A percentile compares a stretch with the other conserved stretches of the same genome.
These are phyloP conservation scores for Melanotaenia boesemani DNA, from an alignment of 2,797 vertebrate species.

Conservation along the genomic window DNA sequence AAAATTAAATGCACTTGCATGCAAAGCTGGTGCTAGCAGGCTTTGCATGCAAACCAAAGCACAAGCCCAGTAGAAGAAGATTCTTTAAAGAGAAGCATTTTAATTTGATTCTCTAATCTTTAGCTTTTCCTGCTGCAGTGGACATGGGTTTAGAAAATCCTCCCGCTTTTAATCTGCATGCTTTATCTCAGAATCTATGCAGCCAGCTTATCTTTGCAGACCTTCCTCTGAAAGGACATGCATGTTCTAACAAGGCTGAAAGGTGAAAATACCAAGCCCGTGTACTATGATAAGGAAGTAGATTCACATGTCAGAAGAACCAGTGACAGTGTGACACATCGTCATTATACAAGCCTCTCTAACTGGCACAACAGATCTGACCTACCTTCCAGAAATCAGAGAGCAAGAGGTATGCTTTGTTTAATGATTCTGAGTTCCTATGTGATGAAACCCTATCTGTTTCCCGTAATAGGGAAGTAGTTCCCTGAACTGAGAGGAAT, in stretches of 20 bases:
- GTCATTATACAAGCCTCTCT: conserved; percentile 50
- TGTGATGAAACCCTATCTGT: conserved; percentile 73
- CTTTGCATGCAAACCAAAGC: conserved; percentile 38
- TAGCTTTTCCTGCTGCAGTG: conserved; percentile 34
- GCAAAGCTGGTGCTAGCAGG: conserved; percentile 30
- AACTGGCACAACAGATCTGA: conserved; percentile 40
- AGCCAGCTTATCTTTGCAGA: conserved; percentile 60
- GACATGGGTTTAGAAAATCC: conserved; percentile 62
- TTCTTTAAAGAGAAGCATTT: conserved; percentile 34
- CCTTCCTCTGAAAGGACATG: conserved; percentile 55
- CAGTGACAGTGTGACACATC: conserved; percentile 60
- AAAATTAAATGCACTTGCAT: conserved; percentile 42
- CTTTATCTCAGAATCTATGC: conserved; percentile 73
- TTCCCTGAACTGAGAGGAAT: conserved; percentile 52
- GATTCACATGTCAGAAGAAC: conserved; percentile 51
- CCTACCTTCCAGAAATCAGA: conserved; percentile 45
- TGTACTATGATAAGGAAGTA: conserved; percentile 43
- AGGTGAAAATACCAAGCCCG: conserved; percentile 34
- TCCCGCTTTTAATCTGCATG: conserved; percentile 64
- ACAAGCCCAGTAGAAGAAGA: conserved; percentile 1
- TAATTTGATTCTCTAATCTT: conserved; percentile 31
- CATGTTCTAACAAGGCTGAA: conserved; percentile 51
- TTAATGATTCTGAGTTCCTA: conserved; percentile 73
- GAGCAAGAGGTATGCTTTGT: conserved; percentile 67
- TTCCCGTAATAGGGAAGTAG: conserved; percentile 75